These are phyloP conservation scores for Antennarius maculatus DNA, from an alignment of 2,797 vertebrate genomes.

Conservation along the genomic window DNA sequence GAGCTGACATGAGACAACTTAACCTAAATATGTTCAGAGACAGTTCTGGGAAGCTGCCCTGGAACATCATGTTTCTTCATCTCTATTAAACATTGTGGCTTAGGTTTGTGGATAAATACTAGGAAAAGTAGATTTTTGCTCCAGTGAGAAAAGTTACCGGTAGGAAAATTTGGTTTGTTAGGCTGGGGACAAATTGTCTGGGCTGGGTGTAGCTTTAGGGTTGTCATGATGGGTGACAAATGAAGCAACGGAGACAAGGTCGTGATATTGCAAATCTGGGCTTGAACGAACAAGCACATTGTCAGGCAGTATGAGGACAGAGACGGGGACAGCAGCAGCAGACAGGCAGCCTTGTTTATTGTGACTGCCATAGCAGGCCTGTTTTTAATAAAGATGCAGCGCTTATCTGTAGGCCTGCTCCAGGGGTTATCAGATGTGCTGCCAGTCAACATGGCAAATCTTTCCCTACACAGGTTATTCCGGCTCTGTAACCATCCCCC, in stretches of 20 bases:
- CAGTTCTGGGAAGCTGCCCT: constrained; percentile 50
- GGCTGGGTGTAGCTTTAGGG: constrained; percentile 22
- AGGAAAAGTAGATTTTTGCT: constrained; percentile 27
- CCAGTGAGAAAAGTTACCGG: constrained; percentile 19
- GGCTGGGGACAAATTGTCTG: constrained; percentile 12
- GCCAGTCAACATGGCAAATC: constrained; percentile 76
- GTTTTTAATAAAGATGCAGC: constrained; percentile 77
- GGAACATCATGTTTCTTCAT: constrained; percentile 48
- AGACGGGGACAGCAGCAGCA: constrained; percentile 44
- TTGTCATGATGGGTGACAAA: constrained; percentile 17
- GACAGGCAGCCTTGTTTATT: constrained; percentile 71
- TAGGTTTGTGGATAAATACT: constrained; percentile 50
- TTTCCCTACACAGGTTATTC: constrained; percentile 70
- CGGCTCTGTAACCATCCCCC: constrained; percentile 61
- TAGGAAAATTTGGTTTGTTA: constrained; percentile 21
- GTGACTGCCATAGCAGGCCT: constrained; percentile 66
- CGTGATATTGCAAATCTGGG: constrained; percentile 23
- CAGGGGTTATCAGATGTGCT: constrained; percentile 80
- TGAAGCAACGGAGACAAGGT: constrained; percentile 43
- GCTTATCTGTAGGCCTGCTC: constrained; percentile 78
- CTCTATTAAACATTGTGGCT: constrained; percentile 55
- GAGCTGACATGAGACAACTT: constrained; percentile 59
- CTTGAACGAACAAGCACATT: constrained; percentile 28
- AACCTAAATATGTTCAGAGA: constrained; percentile 58
- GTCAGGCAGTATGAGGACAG: constrained; percentile 31